phyloP scores from a whole-genome alignment of 2,113 vertebrate genomes.

The Cynopterus brachyotis region DNA sequence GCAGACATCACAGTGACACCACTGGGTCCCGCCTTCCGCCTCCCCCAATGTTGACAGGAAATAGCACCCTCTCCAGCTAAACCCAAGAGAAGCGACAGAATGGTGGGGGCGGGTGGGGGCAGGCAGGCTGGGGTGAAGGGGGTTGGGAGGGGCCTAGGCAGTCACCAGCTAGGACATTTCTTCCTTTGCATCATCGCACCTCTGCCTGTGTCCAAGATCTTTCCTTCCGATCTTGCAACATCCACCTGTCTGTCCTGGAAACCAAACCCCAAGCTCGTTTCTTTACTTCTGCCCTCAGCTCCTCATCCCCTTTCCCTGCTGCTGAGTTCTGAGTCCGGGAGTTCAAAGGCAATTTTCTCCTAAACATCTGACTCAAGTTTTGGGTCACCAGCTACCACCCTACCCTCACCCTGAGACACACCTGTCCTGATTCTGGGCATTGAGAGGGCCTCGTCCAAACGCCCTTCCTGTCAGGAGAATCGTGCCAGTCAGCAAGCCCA shows the following conservation, averaged over 20 bases:
- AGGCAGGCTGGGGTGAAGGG: neutral
- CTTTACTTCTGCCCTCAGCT: neutral
- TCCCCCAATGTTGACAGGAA: neutral
- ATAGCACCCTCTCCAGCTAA: neutral
- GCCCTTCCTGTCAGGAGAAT: neutral
- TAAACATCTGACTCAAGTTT: neutral
- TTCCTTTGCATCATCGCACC: neutral
- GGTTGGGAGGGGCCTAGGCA: neutral
- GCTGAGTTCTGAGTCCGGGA: neutral
- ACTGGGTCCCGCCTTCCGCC: neutral
- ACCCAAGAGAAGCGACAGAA: neutral
- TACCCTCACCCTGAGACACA: neutral
- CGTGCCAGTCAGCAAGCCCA: neutral
- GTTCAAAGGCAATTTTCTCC: conserved; percentile 7
- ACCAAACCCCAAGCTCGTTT: neutral
- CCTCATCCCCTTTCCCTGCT: neutral
- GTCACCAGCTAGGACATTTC: neutral
- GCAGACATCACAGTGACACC: neutral
- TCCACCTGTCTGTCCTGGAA: neutral
- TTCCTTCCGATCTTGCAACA: neutral
- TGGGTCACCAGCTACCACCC: neutral
- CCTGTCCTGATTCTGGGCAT: neutral
- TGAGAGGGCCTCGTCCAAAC: neutral
- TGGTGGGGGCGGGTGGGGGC: neutral
- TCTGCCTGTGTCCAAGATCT: neutral